Evolutionary conservation across 2,888 invertebrate species (phyloP).

Genomic region (Stenchaetothrips biformis): DNA sequence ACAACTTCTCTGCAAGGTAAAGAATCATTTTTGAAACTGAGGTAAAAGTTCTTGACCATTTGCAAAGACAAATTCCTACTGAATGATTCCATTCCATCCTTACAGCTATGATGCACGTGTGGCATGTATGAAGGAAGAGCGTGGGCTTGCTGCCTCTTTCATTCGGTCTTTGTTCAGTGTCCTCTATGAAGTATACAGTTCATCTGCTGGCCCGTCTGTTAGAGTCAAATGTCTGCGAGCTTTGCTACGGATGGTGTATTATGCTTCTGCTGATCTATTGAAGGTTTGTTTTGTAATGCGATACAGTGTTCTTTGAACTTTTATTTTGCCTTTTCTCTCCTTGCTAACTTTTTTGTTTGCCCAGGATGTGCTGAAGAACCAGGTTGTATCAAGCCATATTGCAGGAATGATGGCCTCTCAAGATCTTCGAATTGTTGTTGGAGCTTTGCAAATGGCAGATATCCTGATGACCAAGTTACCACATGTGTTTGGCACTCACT

Average conservation of each 20-base stretch:
- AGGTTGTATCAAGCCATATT: conserved; percentile 90
- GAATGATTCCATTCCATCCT: neutral
- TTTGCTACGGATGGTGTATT: conserved; percentile 92
- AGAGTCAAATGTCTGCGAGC: conserved; percentile 95
- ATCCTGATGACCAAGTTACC: conserved; percentile 95
- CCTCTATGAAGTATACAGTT: conserved; percentile 96
- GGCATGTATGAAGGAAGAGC: conserved; percentile 63
- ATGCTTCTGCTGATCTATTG: conserved; percentile 81
- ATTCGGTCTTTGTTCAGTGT: conserved; percentile 84
- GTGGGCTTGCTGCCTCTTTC: conserved; percentile 63
- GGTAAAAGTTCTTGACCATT: neutral
- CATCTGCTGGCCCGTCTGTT: conserved; percentile 95
- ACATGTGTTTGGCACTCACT: conserved; percentile 90
- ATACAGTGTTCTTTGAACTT: neutral
- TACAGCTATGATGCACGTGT: conserved; percentile 57
- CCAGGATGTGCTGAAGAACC: conserved; percentile 57
- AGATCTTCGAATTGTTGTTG: conserved; percentile 93
- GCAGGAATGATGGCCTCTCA: conserved; percentile 98
- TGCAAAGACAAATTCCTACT: conserved; percentile 23
- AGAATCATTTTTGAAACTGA: conserved; percentile 28
- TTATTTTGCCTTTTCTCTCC: neutral
- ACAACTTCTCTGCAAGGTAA: conserved; percentile 1
- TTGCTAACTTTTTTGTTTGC: neutral
- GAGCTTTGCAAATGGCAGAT: conserved; percentile 94
- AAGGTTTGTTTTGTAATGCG: conserved; percentile 49